Percentiles rank a stretch among this genome's conserved stretches.
These are phyloP conservation scores for Rambutsinella grinnellia DNA, from an alignment of 2,888 invertebrate species.

Conservation along the genomic window DNA sequence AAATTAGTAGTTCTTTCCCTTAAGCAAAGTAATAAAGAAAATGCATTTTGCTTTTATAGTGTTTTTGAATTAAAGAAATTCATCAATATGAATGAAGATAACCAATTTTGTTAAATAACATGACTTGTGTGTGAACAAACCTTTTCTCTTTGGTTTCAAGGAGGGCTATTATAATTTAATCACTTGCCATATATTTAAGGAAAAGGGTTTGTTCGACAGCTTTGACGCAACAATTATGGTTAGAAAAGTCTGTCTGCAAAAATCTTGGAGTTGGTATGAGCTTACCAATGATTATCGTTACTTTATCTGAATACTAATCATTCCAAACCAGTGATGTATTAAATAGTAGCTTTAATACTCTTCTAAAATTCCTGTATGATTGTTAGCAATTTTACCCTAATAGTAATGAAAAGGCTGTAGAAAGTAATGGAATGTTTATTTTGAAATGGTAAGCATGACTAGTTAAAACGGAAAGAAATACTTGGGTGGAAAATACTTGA, in stretches of 20 bases:
- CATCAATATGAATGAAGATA: no score
- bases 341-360: neutral
- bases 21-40: no score
- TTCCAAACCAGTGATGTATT: neutral
- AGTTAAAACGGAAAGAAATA: neutral
- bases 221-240: no score
- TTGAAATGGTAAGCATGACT: neutral
- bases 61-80: no score
- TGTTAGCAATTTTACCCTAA: neutral
- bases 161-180: no score
- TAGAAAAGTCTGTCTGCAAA: neutral
- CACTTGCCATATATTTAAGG: no score
- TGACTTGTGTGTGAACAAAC: no score
- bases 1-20: conserved; percentile 19
- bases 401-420: no score
- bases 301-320: conserved; percentile 33
- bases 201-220: no score
- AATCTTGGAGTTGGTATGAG: conserved; percentile 2
- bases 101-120: no score
- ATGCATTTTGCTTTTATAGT: no score
- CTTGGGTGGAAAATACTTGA: neutral
- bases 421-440: neutral
- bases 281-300: conserved; percentile 7
- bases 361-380: neutral
- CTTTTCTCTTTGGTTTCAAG: no score